A percentile compares a stretch with the other conserved stretches of the same genome.
These are phyloP conservation scores for Ceyx margarethae DNA, from an alignment of 2,113 vertebrate species.

Conservation along the genomic window DNA sequence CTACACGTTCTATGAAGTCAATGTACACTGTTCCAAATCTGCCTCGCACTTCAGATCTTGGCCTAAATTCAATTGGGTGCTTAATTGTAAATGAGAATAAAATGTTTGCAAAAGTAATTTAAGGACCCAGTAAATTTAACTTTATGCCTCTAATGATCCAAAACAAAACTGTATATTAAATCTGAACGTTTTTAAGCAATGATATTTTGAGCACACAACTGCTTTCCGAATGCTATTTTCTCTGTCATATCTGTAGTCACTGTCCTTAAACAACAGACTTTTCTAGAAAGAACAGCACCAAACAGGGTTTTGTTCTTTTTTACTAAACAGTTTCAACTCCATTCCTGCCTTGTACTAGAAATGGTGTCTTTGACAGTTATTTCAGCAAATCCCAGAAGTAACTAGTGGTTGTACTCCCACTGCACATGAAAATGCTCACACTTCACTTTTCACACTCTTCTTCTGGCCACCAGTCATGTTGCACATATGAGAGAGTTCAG, in stretches of 20 bases:
- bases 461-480: not conserved
- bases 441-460: not conserved
- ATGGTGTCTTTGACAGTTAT: not conserved
- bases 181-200: not conserved
- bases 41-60: not conserved
- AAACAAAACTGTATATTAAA: not conserved
- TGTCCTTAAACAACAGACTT: conserved; percentile 48
- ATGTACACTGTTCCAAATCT: not conserved
- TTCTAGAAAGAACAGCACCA: conserved; percentile 29
- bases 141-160: not conserved
- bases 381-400: not conserved
- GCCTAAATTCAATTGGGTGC: not conserved
- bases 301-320: conserved; percentile 27
- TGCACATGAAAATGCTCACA: not conserved
- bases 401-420: not conserved
- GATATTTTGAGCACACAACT: conserved; percentile 17
- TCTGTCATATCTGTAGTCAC: conserved; percentile 38
- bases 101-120: not conserved
- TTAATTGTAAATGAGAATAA: not conserved
- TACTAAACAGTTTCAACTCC: not conserved
- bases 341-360: not conserved
- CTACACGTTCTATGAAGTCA: not conserved
- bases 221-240: not conserved
- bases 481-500: not conserved
- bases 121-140: not conserved